These are phyloP conservation scores for Venturia canescens DNA, from an alignment of 1,140 invertebrate genomes.

Conservation along the genomic window DNA sequence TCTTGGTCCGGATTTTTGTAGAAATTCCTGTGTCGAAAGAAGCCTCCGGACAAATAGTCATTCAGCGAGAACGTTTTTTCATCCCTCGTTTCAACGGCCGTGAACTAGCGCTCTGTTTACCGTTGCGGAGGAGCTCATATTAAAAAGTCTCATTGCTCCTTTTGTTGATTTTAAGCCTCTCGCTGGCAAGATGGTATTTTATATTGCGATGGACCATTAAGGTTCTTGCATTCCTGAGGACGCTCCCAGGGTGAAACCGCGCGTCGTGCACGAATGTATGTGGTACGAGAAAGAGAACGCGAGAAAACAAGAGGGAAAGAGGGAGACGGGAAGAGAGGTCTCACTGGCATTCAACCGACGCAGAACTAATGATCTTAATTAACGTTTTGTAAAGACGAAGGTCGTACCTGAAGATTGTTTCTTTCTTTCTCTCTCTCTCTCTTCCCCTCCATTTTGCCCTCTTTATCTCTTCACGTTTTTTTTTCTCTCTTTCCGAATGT, in stretches of 20 bases:
- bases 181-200: constrained; percentile 27
- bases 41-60: too few species aligned
- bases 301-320: constrained; percentile 42
- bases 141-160: not conserved
- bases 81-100: too few species aligned
- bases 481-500: too few species aligned
- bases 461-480: too few species aligned
- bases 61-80: too few species aligned
- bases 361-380: constrained; percentile 75
- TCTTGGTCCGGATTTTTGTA: too few species aligned
- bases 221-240: constrained; percentile 28
- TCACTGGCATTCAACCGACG: constrained; percentile 64
- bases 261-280: constrained; percentile 41
- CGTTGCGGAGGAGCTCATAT: not conserved
- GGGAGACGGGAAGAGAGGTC: constrained; percentile 23
- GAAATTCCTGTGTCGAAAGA: too few species aligned
- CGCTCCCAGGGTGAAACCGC: constrained; percentile 9
- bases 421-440: constrained; percentile 41
- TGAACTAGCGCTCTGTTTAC: not conserved
- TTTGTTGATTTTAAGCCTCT: not conserved
- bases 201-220: constrained; percentile 47
- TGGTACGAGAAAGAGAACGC: constrained; percentile 4
- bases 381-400: constrained; percentile 73
- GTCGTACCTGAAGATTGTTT: constrained; percentile 54
- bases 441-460: too few species aligned